phyloP scores from a whole-genome alignment of 1,140 invertebrate genomes.

The Spodoptera litura region DNA sequence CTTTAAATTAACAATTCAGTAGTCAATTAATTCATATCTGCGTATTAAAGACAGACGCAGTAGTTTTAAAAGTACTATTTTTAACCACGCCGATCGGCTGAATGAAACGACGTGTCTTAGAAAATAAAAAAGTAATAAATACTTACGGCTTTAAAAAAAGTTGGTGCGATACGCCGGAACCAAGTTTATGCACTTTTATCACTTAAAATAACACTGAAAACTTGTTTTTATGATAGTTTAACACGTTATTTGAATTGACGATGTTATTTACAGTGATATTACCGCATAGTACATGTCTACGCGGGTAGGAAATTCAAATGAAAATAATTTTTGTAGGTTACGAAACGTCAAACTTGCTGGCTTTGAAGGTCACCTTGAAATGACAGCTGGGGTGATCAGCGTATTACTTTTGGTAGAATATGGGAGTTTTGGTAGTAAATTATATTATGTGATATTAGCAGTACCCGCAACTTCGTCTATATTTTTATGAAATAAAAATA shows the following conservation, averaged over 20 bases:
- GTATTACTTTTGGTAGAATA: too few relatives aligned
- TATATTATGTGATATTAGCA: too few relatives aligned
- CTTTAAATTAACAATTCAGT: background rate
- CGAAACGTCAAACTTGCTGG: conserved; percentile 74
- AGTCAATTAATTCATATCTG: conserved; percentile 19
- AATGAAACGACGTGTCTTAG: conserved; percentile 57
- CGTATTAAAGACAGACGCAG: conserved; percentile 31
- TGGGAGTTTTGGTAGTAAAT: too few relatives aligned
- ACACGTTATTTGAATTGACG: conserved; percentile 54
- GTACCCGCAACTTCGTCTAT: too few relatives aligned
- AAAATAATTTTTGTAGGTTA: conserved; percentile 74
- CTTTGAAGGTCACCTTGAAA: conserved; percentile 81
- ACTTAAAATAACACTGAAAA: conserved; percentile 72
- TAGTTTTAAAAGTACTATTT: conserved; percentile 65
- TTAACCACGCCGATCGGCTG: conserved; percentile 61
- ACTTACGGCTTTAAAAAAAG: conserved; percentile 69
- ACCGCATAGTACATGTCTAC: conserved; percentile 70
- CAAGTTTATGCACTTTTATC: conserved; percentile 62
- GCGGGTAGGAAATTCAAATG: conserved; percentile 81
- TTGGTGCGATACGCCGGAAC: conserved; percentile 46
- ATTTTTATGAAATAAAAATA: too few relatives aligned
- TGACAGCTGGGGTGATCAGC: conserved; percentile 59
- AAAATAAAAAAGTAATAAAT: conserved; percentile 65
- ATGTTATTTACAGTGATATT: conserved; percentile 66
- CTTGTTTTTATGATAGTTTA: conserved; percentile 60